Percentiles rank a stretch among this genome's conserved stretches.
These are phyloP conservation scores for Drosophila albomicans DNA, from an alignment of 1,140 invertebrate genomes.

Conservation along the genomic window DNA sequence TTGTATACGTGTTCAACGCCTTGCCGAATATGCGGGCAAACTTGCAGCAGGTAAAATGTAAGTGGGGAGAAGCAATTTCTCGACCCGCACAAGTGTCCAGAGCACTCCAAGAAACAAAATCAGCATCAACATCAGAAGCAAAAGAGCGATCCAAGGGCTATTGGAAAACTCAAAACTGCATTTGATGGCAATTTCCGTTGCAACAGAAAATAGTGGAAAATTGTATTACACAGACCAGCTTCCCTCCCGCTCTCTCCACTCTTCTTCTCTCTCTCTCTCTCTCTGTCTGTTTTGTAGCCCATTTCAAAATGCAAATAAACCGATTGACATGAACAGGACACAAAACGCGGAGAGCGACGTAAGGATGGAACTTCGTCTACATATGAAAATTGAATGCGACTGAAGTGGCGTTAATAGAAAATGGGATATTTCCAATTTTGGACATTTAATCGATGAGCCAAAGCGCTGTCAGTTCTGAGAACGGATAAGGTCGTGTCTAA, in stretches of 20 bases:
- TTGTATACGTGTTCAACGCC: slow-evolving; percentile 51
- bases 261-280: no score
- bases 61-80: neutral
- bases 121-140: neutral
- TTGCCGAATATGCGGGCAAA: slow-evolving; percentile 14
- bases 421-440: slow-evolving; percentile 11
- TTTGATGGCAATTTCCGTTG: slow-evolving; percentile 72
- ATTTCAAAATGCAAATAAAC: slow-evolving; percentile 24
- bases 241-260: neutral
- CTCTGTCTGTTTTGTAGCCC: no score
- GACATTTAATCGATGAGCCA: slow-evolving; percentile 20
- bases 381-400: slow-evolving; percentile 11
- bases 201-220: slow-evolving; percentile 15
- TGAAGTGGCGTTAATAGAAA: neutral
- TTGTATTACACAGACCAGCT: neutral
- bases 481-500: neutral
- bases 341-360: neutral
- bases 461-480: neutral
- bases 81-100: slow-evolving; percentile 14
- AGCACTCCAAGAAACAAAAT: neutral
- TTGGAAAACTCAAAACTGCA: slow-evolving; percentile 50
- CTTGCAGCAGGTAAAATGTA: neutral
- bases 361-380: neutral
- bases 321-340: neutral
- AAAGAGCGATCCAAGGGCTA: neutral